A percentile compares a stretch with the other conserved stretches of the same genome.
Conservation (phyloP, 2,888 invertebrate genomes). For the Xylota sylvarum region DNA sequence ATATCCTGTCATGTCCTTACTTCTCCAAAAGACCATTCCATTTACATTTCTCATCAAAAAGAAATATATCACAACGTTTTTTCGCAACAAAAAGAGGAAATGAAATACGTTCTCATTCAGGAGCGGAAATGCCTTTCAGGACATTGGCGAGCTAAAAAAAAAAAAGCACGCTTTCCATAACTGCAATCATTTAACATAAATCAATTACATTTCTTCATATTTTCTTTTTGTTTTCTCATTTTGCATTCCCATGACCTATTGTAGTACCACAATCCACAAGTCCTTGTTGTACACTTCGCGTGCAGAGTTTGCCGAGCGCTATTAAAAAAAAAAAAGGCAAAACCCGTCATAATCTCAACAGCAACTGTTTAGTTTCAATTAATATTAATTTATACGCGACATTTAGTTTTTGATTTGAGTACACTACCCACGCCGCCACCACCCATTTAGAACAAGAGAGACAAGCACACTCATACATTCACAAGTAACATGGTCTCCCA, state of each 20-base stretch:
- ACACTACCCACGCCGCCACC: neutral
- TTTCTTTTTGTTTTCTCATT: neutral
- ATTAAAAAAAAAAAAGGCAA: neutral
- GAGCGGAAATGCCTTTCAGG: conserved; percentile 33
- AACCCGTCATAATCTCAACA: conserved; percentile 59
- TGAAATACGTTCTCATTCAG: conserved; percentile 36
- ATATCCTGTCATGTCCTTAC: conserved; percentile 38
- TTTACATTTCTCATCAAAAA: conserved; percentile 1
- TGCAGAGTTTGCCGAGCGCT: neutral
- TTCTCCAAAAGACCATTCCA: conserved; percentile 9
- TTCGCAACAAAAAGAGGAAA: conserved; percentile 1
- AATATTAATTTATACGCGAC: conserved; percentile 67
- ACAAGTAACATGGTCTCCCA: conserved; percentile 14
- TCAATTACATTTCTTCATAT: conserved; percentile 47
- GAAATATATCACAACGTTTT: conserved; percentile 23
- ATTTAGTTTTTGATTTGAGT: conserved; percentile 58
- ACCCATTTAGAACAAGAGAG: neutral
- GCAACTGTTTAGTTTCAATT: conserved; percentile 72
- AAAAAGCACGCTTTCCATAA: neutral
- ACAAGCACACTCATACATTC: neutral
- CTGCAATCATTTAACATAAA: conserved; percentile 62
- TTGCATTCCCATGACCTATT: conserved; percentile 27
- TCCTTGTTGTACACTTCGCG: conserved; percentile 45
- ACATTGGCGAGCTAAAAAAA: conserved; percentile 8
- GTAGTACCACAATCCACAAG: conserved; percentile 28